A percentile compares a stretch with the other conserved stretches of the same genome.
Conservation (phyloP, 2,888 invertebrate genomes). For the Andrena minutula region DNA sequence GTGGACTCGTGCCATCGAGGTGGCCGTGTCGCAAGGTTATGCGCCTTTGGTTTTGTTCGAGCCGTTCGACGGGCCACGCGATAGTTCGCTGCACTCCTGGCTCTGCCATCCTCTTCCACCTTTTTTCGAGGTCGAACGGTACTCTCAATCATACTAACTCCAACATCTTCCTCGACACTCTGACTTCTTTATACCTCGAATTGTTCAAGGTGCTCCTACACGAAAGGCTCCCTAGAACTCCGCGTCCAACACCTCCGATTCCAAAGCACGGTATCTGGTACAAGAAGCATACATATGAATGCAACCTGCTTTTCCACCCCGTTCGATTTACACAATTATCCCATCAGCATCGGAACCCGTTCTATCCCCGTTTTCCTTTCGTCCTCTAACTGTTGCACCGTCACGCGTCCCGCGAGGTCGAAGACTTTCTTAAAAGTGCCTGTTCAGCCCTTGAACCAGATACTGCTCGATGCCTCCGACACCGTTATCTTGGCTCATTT, state of each 20-base stretch:
- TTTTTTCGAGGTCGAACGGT: neutral
- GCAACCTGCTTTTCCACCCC: neutral
- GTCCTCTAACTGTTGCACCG: constrained; percentile 14
- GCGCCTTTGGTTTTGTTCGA: constrained; percentile 49
- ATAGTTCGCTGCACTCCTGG: constrained; percentile 15
- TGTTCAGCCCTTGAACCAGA: constrained; percentile 60
- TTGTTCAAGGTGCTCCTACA: too few species aligned
- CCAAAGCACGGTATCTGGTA: too few species aligned
- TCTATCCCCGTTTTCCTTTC: neutral
- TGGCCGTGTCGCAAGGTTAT: constrained; percentile 70
- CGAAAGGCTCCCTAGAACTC: too few species aligned
- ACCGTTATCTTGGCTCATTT: constrained; percentile 43
- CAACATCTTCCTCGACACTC: neutral
- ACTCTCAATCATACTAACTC: neutral
- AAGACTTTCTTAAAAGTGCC: constrained; percentile 53
- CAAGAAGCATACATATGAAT: neutral
- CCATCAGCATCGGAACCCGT: neutral
- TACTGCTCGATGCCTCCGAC: constrained; percentile 46
- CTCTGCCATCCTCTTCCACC: neutral
- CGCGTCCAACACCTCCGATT: neutral
- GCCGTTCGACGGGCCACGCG: constrained; percentile 25
- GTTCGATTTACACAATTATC: neutral
- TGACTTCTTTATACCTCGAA: too few species aligned
- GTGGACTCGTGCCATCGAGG: constrained; percentile 76
- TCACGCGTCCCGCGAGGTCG: constrained; percentile 30